Percentiles rank a stretch among this genome's conserved stretches.
phyloP scores from a whole-genome alignment of 2,888 invertebrate species.

The Lathronympha strigana region DNA sequence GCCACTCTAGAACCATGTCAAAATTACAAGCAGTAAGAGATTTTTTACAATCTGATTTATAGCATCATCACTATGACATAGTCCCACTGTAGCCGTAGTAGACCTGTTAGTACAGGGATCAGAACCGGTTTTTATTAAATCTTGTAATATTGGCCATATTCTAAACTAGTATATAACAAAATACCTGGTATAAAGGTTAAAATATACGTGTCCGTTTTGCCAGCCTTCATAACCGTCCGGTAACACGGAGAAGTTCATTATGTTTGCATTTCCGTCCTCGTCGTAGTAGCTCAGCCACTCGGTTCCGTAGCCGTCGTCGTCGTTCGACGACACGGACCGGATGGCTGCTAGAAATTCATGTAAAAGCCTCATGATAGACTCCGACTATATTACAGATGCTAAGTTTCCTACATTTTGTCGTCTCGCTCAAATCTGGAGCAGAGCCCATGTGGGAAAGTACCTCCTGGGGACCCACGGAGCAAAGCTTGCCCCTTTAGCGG shows the following conservation, averaged over 20 bases:
- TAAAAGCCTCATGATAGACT: background rate
- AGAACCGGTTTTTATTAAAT: too few species aligned
- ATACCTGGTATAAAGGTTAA: constrained; percentile 77
- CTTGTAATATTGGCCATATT: background rate
- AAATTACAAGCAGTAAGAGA: too few species aligned
- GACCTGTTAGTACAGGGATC: too few species aligned
- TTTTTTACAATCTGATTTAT: too few species aligned
- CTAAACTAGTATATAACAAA: background rate
- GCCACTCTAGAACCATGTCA: too few species aligned
- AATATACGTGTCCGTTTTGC: constrained; percentile 69
- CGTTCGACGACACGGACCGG: constrained; percentile 11
- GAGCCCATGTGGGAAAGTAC: too few species aligned
- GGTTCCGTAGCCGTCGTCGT: constrained; percentile 65
- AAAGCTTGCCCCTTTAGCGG: too few species aligned
- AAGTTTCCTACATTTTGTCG: too few species aligned
- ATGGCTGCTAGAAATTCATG: constrained; percentile 1
- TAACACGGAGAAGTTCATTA: constrained; percentile 68
- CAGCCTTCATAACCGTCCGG: constrained; percentile 59
- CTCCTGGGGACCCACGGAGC: too few species aligned
- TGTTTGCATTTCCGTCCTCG: constrained; percentile 67
- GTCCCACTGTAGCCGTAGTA: too few species aligned
- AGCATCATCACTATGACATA: too few species aligned
- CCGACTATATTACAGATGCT: background rate
- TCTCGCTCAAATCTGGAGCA: too few species aligned
- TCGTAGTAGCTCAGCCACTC: constrained; percentile 77